A percentile compares a stretch with the other conserved stretches of the same genome.
phyloP scores from a whole-genome alignment of 2,888 invertebrate species.

The Coelopa pilipes region DNA sequence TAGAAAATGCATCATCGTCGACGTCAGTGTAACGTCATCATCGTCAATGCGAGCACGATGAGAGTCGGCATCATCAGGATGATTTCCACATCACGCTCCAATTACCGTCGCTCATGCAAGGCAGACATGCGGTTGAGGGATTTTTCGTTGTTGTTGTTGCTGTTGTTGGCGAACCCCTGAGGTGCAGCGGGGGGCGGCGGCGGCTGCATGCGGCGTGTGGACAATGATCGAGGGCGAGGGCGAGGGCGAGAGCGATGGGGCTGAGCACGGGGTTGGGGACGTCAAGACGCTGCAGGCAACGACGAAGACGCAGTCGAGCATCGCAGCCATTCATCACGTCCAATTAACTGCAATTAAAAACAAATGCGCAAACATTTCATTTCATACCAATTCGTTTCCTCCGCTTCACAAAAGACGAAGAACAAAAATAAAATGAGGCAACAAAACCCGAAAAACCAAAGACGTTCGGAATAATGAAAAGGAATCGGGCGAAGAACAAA shows the following conservation, averaged over 20 bases:
- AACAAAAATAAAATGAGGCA: no score
- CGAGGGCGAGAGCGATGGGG: neutral
- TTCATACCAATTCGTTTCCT: no score
- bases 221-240: neutral
- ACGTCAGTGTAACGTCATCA: no score
- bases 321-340: slow-evolving; percentile 34
- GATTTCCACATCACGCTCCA: slow-evolving; percentile 14
- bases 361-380: slow-evolving; percentile 21
- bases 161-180: neutral
- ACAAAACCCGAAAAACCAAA: no score
- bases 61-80: neutral
- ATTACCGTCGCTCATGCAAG: slow-evolving; percentile 14
- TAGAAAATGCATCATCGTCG: no score
- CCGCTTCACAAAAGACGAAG: no score
- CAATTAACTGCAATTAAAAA: slow-evolving; percentile 37
- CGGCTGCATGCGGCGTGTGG: no score
- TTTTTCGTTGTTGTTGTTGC: neutral
- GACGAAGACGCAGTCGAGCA: slow-evolving; percentile 27
- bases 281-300: slow-evolving; percentile 23
- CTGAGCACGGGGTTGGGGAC: neutral
- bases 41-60: no score
- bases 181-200: neutral
- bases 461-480: no score
- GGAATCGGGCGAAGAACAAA: no score
- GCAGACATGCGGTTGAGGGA: neutral